These are phyloP conservation scores for Himalopsyche tibetana DNA, from an alignment of 2,888 invertebrate species.

Conservation along the genomic window DNA sequence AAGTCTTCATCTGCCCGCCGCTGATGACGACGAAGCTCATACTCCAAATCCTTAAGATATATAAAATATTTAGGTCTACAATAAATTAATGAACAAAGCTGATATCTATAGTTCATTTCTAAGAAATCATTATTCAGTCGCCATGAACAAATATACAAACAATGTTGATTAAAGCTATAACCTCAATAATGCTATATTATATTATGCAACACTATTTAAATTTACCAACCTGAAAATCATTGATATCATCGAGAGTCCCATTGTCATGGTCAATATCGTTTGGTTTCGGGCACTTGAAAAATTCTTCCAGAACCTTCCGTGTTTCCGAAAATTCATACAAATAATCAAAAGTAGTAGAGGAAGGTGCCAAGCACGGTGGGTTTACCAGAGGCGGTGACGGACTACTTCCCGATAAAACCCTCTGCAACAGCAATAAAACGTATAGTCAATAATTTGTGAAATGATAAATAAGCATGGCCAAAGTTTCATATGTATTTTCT, in stretches of 20 bases:
- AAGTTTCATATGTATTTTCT: not conserved
- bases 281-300: slow-evolving; percentile 88
- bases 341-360: slow-evolving; percentile 87
- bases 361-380: slow-evolving; percentile 67
- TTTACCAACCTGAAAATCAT: slow-evolving; percentile 73
- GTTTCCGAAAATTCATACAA: slow-evolving; percentile 95
- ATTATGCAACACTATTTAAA: too few species aligned
- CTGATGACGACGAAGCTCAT: slow-evolving; percentile 84
- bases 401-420: slow-evolving; percentile 74
- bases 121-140: not conserved
- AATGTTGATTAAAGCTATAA: not conserved
- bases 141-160: slow-evolving; percentile 21
- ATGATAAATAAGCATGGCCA: too few species aligned
- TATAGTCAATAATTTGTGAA: not conserved
- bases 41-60: slow-evolving; percentile 81
- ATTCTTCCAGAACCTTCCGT: slow-evolving; percentile 93
- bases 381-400: slow-evolving; percentile 74
- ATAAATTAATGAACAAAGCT: not conserved
- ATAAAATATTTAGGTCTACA: not conserved
- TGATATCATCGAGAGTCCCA: slow-evolving; percentile 71
- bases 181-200: too few species aligned
- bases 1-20: slow-evolving; percentile 77
- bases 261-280: slow-evolving; percentile 77
- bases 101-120: too few species aligned
- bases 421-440: slow-evolving; percentile 69